Base-by-base conservation (phyloP, 2,888 invertebrate genomes). In the Iphiclides podalirius region DNA sequence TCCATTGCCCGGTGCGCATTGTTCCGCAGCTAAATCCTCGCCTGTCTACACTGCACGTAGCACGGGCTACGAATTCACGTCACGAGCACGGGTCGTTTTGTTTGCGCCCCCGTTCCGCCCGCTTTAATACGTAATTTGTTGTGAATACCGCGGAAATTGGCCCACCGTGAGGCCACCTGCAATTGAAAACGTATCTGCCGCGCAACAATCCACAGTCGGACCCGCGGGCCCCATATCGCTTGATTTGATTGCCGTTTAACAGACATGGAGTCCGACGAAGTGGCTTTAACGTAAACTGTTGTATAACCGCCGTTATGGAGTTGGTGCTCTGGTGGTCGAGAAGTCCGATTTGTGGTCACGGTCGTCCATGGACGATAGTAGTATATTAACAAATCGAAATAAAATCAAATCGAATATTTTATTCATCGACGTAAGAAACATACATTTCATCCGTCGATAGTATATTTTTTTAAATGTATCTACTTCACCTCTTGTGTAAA, bases 121-220 rank as follows among this genome's bases (percentile, higher is more conserved):
- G 86, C 82, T 86, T 85, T 86, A 83, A 85, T 82, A 77, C 82
- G 74, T 86, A 86, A 86, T 86, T 86, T 86, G 85, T 85, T 80
- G 79, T 83, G 83, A 86, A 87, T 86, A 72, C 82, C 78, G 69
- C 80, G 73, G 79, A 31, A 86, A 86, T 87, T 86, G 84, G 79
- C 79, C 76, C 73, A 77, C 75, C 36, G 50, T 45, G 78, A 84
- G 79, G 71, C 70, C 67, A 62, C 69, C 76, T 79, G 81, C 80
- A 72, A 79, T 80, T 82, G 82, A 81, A 80, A 77, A 75, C 72
- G 74, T 79, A 76, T 78, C 75, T 71, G 71, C 68, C 67, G 70
- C 62, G 63, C 62, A 72, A 77, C 76, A 77, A 72, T 72, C 54
- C 20, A 6, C 6, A 28, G 28, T 53, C 49, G 54, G 23, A 37